Evolutionary conservation across 2,888 invertebrate genomes (phyloP), one percentile per base, ranked within the genome.

Genomic region (Lomographa bimaculata): DNA sequence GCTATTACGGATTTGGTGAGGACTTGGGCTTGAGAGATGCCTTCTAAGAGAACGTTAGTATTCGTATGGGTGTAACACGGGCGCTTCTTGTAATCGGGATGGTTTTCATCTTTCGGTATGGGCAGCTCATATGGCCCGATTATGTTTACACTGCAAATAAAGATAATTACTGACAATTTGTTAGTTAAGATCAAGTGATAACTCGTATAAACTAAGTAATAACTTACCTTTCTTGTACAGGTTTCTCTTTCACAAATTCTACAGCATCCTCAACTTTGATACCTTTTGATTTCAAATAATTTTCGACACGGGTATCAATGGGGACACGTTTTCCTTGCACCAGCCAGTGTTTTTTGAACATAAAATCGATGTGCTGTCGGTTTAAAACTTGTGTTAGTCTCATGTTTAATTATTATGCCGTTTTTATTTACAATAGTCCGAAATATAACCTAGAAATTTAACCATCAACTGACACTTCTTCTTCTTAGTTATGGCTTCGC

Each of bases 11-110:
- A 92, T 67, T 97, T 97, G 1, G 95, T 95, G 3, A 97, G 79
- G n/a, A 94, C 81, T 79, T 95, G 93, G 0, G 96, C 96, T 83
- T 97, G 97, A 1, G 90, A 72, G 32, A 94, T 62, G 5, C 96
- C 97, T 78, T 93, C 92, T 10, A 95, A 63, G 2, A 95, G 78
- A 4, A 94, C 92, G 76, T 92, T 93, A 17, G 86, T 76, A 54
- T 93, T 91, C 36, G 80, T 85, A 42, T 91, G 91, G 1, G 90
- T 82, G 44, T 92, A 87, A 57, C 94, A 93, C 2, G 90, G 85
- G 45, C 76, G 80, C 7, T 90, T 77, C 57, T 94, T 92, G 90
- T 93, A 95, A 35, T 93, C 85, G 1, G 93, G 93, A 72, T 94
- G 93, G 9, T 87, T 90, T 44, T 90, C 60, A 63, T 94, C 90